These are phyloP conservation scores for Ephydatia muelleri DNA, from an alignment of 37 sponge, comb jelly and placozoan species.

Conservation along the genomic window DNA sequence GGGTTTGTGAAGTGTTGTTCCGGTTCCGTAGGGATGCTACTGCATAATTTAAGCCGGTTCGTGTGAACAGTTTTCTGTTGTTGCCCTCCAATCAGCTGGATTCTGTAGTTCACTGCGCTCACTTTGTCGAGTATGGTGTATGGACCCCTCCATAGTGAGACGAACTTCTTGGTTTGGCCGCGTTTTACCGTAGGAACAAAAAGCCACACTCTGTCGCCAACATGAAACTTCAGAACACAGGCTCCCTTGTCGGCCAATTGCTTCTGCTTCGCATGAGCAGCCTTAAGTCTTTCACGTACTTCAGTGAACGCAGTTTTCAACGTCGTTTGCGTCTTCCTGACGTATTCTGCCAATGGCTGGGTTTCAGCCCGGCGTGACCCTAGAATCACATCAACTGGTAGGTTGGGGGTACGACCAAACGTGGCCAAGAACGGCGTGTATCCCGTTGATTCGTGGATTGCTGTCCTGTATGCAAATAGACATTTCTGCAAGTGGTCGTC, in stretches of 20 bases:
- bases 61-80: not conserved
- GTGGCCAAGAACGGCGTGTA: slow-evolving; percentile 22
- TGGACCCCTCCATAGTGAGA: slow-evolving; percentile 40
- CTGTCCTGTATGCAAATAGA: slow-evolving; percentile 36
- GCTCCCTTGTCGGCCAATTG: slow-evolving; percentile 6
- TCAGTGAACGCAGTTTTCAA: slow-evolving; percentile 1
- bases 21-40: not conserved
- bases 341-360: slow-evolving; percentile 9
- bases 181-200: slow-evolving; percentile 38
- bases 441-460: slow-evolving; percentile 32
- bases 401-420: slow-evolving; percentile 36
- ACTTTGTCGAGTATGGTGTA: slow-evolving; percentile 30
- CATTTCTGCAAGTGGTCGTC: slow-evolving; percentile 27
- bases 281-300: not conserved
- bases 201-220: slow-evolving; percentile 45
- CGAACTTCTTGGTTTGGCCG: slow-evolving; percentile 37
- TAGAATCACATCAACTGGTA: slow-evolving; percentile 44
- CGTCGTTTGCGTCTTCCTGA: too few species aligned
- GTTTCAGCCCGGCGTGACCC: not conserved
- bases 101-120: slow-evolving; percentile 1
- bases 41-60: not conserved
- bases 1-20: not conserved
- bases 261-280: not conserved
- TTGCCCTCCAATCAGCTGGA: slow-evolving; percentile 16
- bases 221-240: not conserved